Conservation (phyloP, 2,797 vertebrate species). For the Scyliorhinus canicula region DNA sequence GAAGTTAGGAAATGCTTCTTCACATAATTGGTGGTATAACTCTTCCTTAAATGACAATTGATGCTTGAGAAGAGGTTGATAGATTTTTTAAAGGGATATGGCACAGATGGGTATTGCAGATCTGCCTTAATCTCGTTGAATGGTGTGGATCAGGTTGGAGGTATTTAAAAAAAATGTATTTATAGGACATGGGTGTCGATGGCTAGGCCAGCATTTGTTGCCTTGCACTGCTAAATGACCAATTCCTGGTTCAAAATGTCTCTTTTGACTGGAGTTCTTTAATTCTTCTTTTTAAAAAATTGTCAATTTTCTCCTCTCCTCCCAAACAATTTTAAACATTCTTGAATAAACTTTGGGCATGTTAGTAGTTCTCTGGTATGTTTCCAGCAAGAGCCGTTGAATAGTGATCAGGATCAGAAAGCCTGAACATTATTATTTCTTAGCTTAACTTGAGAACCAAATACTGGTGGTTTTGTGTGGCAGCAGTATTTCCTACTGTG, state of each 20-base stretch:
- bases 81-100: too few relatives aligned
- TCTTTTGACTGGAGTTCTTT: neutral
- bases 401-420: neutral
- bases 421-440: neutral
- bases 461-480: neutral
- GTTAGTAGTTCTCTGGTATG: neutral
- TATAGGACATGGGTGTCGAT: too few relatives aligned
- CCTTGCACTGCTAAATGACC: too few relatives aligned
- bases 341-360: neutral
- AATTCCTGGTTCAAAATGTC: too few relatives aligned
- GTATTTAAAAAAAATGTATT: too few relatives aligned
- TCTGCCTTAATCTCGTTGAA: neutral
- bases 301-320: neutral
- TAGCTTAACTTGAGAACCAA: neutral
- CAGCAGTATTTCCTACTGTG: neutral
- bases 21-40: neutral
- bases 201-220: too few relatives aligned
- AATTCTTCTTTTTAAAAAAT: neutral
- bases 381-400: neutral
- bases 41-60: neutral
- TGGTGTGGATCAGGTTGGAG: neutral
- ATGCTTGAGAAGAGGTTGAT: too few relatives aligned
- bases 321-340: neutral
- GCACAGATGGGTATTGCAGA: neutral
- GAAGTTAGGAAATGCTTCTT: neutral